Conservation (phyloP, 2,888 invertebrate genomes). For the Meandrusa payeni region DNA sequence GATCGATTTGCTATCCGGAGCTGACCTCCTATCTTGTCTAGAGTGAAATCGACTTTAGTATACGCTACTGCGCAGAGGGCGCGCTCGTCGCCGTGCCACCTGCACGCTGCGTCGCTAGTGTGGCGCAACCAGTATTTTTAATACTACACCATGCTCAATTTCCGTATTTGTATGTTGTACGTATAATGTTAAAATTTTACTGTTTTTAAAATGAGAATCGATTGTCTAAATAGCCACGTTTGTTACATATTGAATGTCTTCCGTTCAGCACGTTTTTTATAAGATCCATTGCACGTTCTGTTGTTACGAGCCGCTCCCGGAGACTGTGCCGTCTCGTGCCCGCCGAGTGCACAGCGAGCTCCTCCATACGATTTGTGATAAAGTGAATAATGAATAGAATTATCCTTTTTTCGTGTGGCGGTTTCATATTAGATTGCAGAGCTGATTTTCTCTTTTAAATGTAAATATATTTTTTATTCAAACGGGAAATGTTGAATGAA, state of each 20-base stretch:
- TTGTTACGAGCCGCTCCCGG: constrained; percentile 48
- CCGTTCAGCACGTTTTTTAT: constrained; percentile 78
- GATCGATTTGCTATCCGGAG: constrained; percentile 11
- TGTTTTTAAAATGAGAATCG: constrained; percentile 61
- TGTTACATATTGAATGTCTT: constrained; percentile 89
- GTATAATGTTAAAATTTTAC: constrained; percentile 66
- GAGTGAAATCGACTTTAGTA: not conserved
- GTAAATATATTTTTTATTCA: constrained; percentile 77
- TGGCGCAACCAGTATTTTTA: constrained; percentile 57
- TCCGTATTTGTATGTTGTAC: constrained; percentile 74
- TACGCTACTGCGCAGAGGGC: constrained; percentile 23
- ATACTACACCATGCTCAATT: constrained; percentile 74
- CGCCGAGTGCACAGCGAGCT: constrained; percentile 75
- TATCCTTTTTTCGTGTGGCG: constrained; percentile 60
- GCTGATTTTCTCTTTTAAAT: constrained; percentile 73
- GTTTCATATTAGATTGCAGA: constrained; percentile 65
- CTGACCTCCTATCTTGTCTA: not conserved
- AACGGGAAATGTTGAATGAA: constrained; percentile 74
- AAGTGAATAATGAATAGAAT: constrained; percentile 52
- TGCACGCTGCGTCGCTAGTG: constrained; percentile 26
- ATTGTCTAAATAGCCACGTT: constrained; percentile 86
- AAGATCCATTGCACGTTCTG: constrained; percentile 69
- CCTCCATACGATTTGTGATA: constrained; percentile 74
- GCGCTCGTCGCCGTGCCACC: constrained; percentile 30
- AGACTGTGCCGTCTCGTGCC: constrained; percentile 43